Evolutionary conservation across 2,888 invertebrate genomes (phyloP).

Genomic region (Drosophila neoperkinsi): DNA sequence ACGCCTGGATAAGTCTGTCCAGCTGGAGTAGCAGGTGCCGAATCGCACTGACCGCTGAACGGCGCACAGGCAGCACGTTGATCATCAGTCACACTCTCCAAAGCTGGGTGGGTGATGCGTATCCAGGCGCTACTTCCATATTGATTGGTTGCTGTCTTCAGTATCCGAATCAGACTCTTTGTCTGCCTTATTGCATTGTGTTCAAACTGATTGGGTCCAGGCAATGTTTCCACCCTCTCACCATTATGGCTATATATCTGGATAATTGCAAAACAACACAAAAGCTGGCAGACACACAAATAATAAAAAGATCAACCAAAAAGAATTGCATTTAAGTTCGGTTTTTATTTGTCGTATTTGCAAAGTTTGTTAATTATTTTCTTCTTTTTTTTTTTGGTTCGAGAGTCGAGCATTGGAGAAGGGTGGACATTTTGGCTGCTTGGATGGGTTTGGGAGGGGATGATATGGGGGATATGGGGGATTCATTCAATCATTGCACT

Average conservation of each 20-base stretch:
- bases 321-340: constrained; percentile 2
- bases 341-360: constrained; percentile 7
- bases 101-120: constrained; percentile 72
- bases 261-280: background rate
- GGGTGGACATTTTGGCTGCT: background rate
- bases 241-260: constrained; percentile 7
- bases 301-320: background rate
- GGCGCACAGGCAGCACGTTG: constrained; percentile 65
- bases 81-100: constrained; percentile 72
- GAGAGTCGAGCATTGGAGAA: background rate
- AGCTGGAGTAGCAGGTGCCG: constrained; percentile 24
- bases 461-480: background rate
- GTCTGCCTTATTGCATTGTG: too few species aligned
- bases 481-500: background rate
- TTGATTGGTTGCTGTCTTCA: background rate
- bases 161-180: background rate
- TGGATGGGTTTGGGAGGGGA: background rate
- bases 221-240: constrained; percentile 11
- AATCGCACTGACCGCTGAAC: too few species aligned
- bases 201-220: background rate
- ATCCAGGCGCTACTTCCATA: constrained; percentile 19
- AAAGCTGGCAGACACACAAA: background rate
- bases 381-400: background rate
- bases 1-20: constrained; percentile 69
- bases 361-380: background rate